phyloP scores from a whole-genome alignment of 2,797 vertebrate species.

The Eremophila alpestris region DNA sequence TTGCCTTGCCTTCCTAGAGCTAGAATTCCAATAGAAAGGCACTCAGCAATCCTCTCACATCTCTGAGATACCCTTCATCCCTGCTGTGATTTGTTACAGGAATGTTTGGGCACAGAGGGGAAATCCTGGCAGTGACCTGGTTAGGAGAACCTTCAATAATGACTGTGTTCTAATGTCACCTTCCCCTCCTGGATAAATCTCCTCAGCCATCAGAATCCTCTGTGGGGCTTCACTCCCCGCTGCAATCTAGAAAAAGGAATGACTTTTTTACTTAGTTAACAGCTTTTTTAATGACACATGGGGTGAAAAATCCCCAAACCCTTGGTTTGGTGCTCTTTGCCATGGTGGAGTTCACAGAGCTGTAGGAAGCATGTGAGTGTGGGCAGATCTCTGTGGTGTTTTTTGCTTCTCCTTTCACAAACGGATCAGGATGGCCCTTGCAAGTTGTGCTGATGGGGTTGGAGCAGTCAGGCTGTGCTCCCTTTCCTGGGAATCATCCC shows the following conservation, averaged over 20 bases:
- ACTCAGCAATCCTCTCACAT: background rate
- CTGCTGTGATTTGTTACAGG: background rate
- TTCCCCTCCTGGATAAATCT: slow-evolving; percentile 1
- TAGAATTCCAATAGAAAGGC: background rate
- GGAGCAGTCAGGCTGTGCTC: background rate
- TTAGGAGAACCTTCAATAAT: slow-evolving; percentile 9
- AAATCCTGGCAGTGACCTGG: background rate
- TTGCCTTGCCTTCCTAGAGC: slow-evolving; percentile 43
- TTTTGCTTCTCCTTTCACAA: background rate
- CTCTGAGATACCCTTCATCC: background rate
- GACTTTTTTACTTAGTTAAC: background rate
- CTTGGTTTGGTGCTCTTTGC: slow-evolving; percentile 11
- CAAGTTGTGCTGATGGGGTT: background rate
- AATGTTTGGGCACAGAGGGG: background rate
- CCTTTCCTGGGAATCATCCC: background rate
- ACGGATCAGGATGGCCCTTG: background rate
- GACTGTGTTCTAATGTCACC: background rate
- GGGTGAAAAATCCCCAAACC: background rate
- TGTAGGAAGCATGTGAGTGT: background rate
- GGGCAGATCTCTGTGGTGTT: background rate
- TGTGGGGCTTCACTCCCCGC: background rate
- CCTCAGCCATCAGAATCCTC: slow-evolving; percentile 8
- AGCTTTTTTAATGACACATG: background rate
- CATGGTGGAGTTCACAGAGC: fast-evolving
- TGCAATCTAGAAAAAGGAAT: background rate